Base-by-base conservation (phyloP, 2,797 vertebrate species). In the Uromys caudimaculatus region DNA sequence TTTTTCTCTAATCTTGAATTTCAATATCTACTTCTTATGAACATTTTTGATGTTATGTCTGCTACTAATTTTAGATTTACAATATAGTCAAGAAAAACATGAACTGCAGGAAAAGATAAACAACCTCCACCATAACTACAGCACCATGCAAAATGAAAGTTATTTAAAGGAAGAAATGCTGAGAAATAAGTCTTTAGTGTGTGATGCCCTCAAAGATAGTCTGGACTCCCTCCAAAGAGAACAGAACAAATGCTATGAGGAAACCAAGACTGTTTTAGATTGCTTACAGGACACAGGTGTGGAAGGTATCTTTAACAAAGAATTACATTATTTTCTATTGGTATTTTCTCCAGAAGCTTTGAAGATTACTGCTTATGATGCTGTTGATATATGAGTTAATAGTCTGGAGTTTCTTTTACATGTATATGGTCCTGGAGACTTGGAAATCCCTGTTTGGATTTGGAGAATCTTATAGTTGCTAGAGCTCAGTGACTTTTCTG, bases 51-150 rank as follows among this genome's bases (percentile, higher is more conserved):
- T 54, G 12, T 54, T 54, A 54, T 54, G 14, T 54, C 52, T 54
- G 52, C 14, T 10, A 13, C 12, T 54, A 54, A 54, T n/a, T 96
- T 92, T 90, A 97, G 96, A 73, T 93, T 95, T 97, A 76, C 96
- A 54, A 13, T 54, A 54, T 54, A 54, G 9, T 54, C 52, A 54
- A 54, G 52, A 54, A 54, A 54, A 54, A 95, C 77, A 90, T 91
- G 50, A 91, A 23, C 79, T 83, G 38, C n/a, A 95, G 75, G 86
- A 95, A 78, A 21, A 19, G 29, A 9, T 67, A 69, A 8, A 0
- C 85, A 90, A 90, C n/a, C n/a, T n/a, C 17, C 3, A 1, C 17
- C 38, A 58, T 54, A 79, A 44, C 23, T 47, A 35, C 41, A 21
- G 64, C 50, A 17, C 10, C 62, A 3, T 84, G 11, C 44, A 94